Evolutionary conservation across 2,888 invertebrate species (phyloP).

Genomic region (Erynnis tages): DNA sequence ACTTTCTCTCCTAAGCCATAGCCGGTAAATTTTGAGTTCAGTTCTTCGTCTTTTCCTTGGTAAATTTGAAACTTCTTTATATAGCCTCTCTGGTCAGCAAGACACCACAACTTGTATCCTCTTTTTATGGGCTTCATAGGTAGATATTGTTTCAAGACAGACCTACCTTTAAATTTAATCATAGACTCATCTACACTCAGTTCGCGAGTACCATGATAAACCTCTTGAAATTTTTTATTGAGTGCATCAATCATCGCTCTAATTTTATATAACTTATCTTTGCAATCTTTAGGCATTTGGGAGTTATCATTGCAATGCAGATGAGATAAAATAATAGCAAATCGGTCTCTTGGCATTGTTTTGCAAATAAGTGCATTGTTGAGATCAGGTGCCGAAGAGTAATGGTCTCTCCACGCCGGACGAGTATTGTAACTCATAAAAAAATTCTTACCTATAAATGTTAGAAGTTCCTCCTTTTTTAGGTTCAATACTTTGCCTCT

Average conservation of each 20-base stretch:
- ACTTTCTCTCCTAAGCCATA: slow-evolving; percentile 33
- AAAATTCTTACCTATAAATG: slow-evolving; percentile 36
- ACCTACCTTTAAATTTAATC: slow-evolving; percentile 22
- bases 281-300: slow-evolving; percentile 2
- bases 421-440: slow-evolving; percentile 32
- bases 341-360: slow-evolving; percentile 36
- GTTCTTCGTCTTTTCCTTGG: too few species aligned
- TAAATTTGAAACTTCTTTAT: too few species aligned
- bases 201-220: slow-evolving; percentile 32
- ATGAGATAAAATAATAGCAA: slow-evolving; percentile 33
- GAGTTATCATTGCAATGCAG: slow-evolving; percentile 9
- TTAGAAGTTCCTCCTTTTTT: slow-evolving; percentile 35
- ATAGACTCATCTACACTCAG: slow-evolving; percentile 35
- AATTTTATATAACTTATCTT: slow-evolving; percentile 22
- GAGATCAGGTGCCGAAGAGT: slow-evolving; percentile 34
- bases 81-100: too few species aligned
- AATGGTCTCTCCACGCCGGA: too few species aligned
- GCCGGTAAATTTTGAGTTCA: too few species aligned
- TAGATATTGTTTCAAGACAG: slow-evolving; percentile 40
- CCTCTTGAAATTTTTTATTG: slow-evolving; percentile 30
- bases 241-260: slow-evolving; percentile 27
- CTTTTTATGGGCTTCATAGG: slow-evolving; percentile 44
- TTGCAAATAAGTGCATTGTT: slow-evolving; percentile 32
- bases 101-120: slow-evolving; percentile 37
- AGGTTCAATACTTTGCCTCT: slow-evolving; percentile 36